These are phyloP conservation scores for Drosophila pectinifera DNA, from an alignment of 1,140 invertebrate genomes.

Conservation along the genomic window DNA sequence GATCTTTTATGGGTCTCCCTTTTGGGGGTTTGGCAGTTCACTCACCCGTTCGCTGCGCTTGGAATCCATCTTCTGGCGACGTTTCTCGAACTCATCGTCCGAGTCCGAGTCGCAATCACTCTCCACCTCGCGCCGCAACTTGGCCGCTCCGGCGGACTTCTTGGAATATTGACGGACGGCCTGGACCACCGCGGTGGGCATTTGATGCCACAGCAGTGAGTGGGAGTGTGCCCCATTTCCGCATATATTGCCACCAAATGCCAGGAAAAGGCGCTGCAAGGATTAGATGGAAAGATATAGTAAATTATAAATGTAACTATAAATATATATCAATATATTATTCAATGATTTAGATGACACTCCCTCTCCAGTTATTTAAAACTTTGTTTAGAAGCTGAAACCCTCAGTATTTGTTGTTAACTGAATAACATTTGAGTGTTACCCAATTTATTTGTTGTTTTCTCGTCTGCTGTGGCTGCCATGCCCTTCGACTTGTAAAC, in stretches of 20 bases:
- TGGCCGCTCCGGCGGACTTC: constrained; percentile 56
- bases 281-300: background rate
- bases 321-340: no score
- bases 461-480: constrained; percentile 22
- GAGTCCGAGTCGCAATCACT: constrained; percentile 87
- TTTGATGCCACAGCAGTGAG: constrained; percentile 54
- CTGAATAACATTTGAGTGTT: constrained; percentile 3
- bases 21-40: constrained; percentile 31
- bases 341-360: background rate
- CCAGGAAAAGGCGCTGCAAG: constrained; percentile 53
- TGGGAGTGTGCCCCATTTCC: constrained; percentile 27
- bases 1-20: constrained; percentile 1
- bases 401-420: background rate
- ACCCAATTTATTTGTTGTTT: constrained; percentile 25
- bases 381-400: background rate
- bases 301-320: no score
- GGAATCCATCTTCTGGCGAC: constrained; percentile 64
- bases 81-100: constrained; percentile 86
- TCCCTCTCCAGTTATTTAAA: background rate
- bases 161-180: constrained; percentile 73
- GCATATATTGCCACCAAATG: constrained; percentile 15
- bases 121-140: constrained; percentile 82
- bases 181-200: constrained; percentile 42
- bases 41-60: constrained; percentile 86
- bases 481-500: constrained; percentile 54